phyloP scores from a whole-genome alignment of 2,797 vertebrate species.

The Xyrichtys novacula region DNA sequence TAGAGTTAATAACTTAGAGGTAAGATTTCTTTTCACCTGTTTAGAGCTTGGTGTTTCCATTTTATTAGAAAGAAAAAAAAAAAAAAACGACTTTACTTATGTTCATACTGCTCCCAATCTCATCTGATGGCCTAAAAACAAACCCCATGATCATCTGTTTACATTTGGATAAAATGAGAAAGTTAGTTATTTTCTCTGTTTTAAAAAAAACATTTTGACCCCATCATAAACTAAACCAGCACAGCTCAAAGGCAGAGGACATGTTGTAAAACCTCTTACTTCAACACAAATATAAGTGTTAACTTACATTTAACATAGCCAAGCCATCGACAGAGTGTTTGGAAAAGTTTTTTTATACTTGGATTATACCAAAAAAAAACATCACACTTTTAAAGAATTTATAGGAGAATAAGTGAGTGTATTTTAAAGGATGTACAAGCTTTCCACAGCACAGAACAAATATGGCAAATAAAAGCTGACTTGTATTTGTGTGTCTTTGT shows the following conservation, averaged over 20 bases:
- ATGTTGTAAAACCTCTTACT: neutral
- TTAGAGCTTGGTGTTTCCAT: neutral
- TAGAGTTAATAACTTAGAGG: neutral
- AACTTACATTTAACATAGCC: slow-evolving; percentile 1
- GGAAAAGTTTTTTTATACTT: neutral
- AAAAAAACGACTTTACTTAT: neutral
- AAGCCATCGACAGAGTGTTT: neutral
- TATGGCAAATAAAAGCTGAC: slow-evolving; percentile 21
- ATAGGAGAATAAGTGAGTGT: slow-evolving; percentile 11
- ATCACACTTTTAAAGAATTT: neutral
- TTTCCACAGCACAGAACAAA: slow-evolving; percentile 38
- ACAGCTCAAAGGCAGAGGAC: neutral
- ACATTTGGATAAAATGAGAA: neutral
- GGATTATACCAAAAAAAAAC: slow-evolving; percentile 2
- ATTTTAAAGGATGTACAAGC: slow-evolving; percentile 21
- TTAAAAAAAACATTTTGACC: neutral
- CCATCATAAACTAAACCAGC: neutral
- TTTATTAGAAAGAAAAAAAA: neutral
- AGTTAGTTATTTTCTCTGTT: neutral
- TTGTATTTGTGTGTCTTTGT: slow-evolving; percentile 30
- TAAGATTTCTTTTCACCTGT: neutral
- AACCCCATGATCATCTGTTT: too few relatives aligned
- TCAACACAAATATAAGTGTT: slow-evolving; percentile 14
- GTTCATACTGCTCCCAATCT: neutral
- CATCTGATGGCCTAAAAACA: neutral